Evolutionary conservation across 2,113 vertebrate genomes (phyloP).

Genomic region (Leucopsar rothschildi): DNA sequence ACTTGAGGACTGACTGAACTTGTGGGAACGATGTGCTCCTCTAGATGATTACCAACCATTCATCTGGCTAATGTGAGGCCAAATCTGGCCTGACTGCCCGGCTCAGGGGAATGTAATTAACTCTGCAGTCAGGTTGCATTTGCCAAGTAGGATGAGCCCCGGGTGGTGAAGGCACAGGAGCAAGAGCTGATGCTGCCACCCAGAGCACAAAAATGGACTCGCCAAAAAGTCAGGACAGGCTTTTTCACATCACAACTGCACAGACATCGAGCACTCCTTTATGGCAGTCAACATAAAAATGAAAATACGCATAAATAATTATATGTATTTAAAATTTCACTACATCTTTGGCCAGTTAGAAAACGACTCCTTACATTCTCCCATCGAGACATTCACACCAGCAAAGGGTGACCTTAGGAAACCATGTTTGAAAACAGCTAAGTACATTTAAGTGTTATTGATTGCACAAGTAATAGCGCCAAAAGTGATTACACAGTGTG

Average conservation of each 20-base stretch:
- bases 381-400: background rate
- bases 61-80: conserved; percentile 36
- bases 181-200: conserved; percentile 46
- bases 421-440: conserved; percentile 71
- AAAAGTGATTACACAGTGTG: conserved; percentile 76
- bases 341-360: background rate
- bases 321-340: background rate
- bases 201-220: background rate
- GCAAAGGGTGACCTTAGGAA: conserved; percentile 68
- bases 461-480: conserved; percentile 69
- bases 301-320: background rate
- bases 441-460: conserved; percentile 74
- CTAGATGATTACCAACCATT: conserved; percentile 21
- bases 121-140: background rate
- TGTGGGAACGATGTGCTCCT: background rate
- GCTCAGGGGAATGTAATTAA: background rate
- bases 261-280: background rate
- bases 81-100: conserved; percentile 5
- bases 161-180: background rate
- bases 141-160: conserved; percentile 24
- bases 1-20: background rate
- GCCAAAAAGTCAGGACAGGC: background rate
- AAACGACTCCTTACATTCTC: background rate
- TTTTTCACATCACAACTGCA: background rate
- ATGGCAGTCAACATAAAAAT: background rate